These are phyloP conservation scores for Macrotis lagotis DNA, from an alignment of 2,113 vertebrate genomes.

Conservation along the genomic window DNA sequence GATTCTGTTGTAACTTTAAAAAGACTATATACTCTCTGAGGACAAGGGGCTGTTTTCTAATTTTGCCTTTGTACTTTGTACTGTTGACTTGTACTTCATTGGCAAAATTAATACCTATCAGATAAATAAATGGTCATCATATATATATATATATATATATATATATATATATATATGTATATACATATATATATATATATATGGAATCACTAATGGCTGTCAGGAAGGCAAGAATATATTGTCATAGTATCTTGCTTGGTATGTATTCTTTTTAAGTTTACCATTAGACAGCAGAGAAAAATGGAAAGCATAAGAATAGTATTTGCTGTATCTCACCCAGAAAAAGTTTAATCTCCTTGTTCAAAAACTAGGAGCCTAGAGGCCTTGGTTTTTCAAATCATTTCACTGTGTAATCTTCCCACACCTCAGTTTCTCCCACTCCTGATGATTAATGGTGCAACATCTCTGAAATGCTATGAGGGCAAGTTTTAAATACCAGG, in stretches of 20 bases:
- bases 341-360: background rate
- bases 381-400: slow-evolving; percentile 36
- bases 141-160: too few relatives aligned
- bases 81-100: background rate
- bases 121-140: slow-evolving; percentile 54
- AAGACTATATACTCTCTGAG: background rate
- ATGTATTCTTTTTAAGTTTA: slow-evolving; percentile 42
- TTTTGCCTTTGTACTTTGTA: background rate
- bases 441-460: slow-evolving; percentile 38
- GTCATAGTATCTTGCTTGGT: slow-evolving; percentile 21
- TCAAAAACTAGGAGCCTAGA: slow-evolving; percentile 44
- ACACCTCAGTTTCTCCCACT: slow-evolving; percentile 28
- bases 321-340: slow-evolving; percentile 14
- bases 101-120: background rate
- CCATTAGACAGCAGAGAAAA: slow-evolving; percentile 35
- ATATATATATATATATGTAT: too few relatives aligned
- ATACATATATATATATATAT: too few relatives aligned
- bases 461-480: background rate
- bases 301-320: slow-evolving; percentile 7
- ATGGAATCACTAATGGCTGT: slow-evolving; percentile 2
- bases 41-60: background rate
- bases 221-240: background rate
- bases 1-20: background rate
- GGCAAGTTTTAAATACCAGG: slow-evolving; percentile 47
- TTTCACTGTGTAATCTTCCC: slow-evolving; percentile 31